Conservation (phyloP, 2,113 vertebrate genomes). For the Lepisosteus osseus region DNA sequence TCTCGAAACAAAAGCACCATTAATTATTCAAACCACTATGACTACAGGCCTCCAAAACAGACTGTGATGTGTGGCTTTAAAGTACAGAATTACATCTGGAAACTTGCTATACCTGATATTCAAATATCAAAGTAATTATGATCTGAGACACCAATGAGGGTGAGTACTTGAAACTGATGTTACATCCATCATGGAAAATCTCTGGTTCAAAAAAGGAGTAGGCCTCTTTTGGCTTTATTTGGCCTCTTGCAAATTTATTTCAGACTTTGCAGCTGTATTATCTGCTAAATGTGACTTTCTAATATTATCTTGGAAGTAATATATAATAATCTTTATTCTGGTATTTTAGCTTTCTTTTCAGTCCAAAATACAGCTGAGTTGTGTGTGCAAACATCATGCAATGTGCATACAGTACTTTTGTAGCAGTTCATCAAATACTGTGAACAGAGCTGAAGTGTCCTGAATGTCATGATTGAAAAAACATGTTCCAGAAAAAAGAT, state of each 20-base stretch:
- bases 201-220: too few relatives aligned
- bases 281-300: background rate
- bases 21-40: conserved; percentile 5
- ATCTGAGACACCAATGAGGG: background rate
- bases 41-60: background rate
- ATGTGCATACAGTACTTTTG: too few relatives aligned
- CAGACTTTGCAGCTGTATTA: background rate
- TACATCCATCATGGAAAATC: background rate
- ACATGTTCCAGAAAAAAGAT: too few relatives aligned
- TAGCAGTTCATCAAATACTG: too few relatives aligned
- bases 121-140: background rate
- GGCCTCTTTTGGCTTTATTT: too few relatives aligned
- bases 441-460: too few relatives aligned
- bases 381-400: too few relatives aligned
- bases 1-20: background rate
- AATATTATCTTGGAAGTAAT: too few relatives aligned
- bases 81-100: background rate
- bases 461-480: too few relatives aligned
- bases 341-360: too few relatives aligned
- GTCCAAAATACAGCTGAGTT: too few relatives aligned
- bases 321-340: too few relatives aligned
- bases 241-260: background rate
- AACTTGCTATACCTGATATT: background rate
- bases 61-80: background rate
- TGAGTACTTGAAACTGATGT: background rate